A percentile compares a stretch with the other conserved stretches of the same genome.
Evolutionary conservation across 2,797 vertebrate genomes (phyloP).

Genomic region (Gambelia wislizenii): DNA sequence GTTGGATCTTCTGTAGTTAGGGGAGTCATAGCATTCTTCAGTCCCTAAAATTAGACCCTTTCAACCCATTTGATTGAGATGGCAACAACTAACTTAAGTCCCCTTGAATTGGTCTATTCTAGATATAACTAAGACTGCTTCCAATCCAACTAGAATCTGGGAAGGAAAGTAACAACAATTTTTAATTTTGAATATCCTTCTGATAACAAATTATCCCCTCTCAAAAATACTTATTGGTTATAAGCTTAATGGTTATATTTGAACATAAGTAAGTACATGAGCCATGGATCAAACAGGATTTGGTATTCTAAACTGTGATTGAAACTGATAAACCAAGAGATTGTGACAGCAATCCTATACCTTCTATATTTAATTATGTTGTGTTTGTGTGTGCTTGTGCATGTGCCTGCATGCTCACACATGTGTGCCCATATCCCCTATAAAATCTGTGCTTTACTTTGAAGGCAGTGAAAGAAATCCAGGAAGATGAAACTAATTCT

Average conservation of each 20-base stretch:
- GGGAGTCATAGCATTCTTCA: no score
- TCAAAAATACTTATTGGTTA: neutral
- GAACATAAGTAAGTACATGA: no score
- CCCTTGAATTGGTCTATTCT: neutral
- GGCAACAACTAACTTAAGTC: neutral
- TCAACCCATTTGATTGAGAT: neutral
- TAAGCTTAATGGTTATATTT: neutral
- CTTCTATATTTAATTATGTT: neutral
- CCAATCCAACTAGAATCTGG: neutral
- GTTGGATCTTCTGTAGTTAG: no score
- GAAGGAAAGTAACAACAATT: neutral
- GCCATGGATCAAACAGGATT: neutral
- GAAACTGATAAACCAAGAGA: neutral
- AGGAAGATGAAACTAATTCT: neutral
- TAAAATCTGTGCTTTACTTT: neutral
- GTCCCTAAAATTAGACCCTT: no score
- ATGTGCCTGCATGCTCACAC: neutral
- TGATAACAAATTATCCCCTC: neutral
- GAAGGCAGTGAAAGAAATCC: no score
- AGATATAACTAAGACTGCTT: neutral
- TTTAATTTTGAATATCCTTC: neutral
- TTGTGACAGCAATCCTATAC: neutral
- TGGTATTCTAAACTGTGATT: neutral
- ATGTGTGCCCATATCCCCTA: neutral
- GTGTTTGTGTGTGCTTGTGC: neutral